Conservation (phyloP, 2,113 vertebrate genomes). For the Takifugu flavidus region DNA sequence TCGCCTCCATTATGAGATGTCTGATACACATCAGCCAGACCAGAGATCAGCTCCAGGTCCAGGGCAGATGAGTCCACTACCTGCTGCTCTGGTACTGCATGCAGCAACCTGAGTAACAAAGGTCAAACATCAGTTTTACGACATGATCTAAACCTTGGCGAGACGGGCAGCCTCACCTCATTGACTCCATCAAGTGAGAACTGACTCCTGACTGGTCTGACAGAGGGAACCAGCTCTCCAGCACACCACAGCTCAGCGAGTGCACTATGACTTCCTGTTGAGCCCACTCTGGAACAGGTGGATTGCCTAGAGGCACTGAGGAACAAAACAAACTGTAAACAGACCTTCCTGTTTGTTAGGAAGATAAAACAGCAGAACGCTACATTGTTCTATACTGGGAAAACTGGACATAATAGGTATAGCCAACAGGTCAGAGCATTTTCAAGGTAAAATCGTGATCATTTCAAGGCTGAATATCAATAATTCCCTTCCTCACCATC, state of each 20-base stretch:
- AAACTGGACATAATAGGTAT: too few relatives aligned
- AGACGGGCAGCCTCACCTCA: slow-evolving; percentile 72
- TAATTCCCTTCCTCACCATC: slow-evolving; percentile 30
- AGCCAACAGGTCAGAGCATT: too few relatives aligned
- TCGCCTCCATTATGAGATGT: slow-evolving; percentile 58
- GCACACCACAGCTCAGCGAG: slow-evolving; percentile 58
- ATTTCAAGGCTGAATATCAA: not conserved
- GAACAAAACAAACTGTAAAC: slow-evolving; percentile 2
- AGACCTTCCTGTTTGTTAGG: not conserved
- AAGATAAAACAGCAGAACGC: too few relatives aligned
- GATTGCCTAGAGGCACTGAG: slow-evolving; percentile 28
- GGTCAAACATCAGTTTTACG: not conserved
- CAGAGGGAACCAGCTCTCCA: slow-evolving; percentile 85
- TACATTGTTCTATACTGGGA: too few relatives aligned
- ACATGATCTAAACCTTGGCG: not conserved
- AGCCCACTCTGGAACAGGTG: slow-evolving; percentile 82
- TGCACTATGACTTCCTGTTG: slow-evolving; percentile 76
- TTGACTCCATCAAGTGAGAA: slow-evolving; percentile 87
- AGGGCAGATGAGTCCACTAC: slow-evolving; percentile 41
- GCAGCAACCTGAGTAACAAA: slow-evolving; percentile 75
- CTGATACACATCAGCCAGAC: slow-evolving; percentile 85
- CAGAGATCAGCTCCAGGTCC: slow-evolving; percentile 76
- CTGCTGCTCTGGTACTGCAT: slow-evolving; percentile 63
- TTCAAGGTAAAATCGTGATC: not conserved
- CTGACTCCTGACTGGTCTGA: slow-evolving; percentile 86